These are phyloP conservation scores for Drosophila pseudotalamancana DNA, from an alignment of 2,888 invertebrate species.

Conservation along the genomic window DNA sequence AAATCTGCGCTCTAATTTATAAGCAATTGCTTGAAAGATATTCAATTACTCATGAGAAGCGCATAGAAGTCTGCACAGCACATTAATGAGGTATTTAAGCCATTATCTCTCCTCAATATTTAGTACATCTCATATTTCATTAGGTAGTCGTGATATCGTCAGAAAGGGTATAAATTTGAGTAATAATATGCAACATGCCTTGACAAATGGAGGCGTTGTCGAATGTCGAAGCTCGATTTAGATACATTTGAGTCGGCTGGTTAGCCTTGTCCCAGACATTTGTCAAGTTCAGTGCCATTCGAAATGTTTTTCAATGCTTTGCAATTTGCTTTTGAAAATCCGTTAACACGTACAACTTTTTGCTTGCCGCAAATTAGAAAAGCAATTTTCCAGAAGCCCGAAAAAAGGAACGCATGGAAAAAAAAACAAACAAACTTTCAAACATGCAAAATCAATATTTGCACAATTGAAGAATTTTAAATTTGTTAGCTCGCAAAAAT, in stretches of 20 bases:
- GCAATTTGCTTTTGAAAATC: constrained; percentile 23
- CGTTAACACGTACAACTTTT: constrained; percentile 23
- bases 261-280: constrained; percentile 61
- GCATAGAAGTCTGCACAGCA: too few species aligned
- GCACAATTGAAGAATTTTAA: constrained; percentile 49
- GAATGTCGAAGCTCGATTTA: constrained; percentile 47
- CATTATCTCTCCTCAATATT: too few species aligned
- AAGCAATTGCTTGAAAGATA: too few species aligned
- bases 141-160: background rate
- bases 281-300: constrained; percentile 51
- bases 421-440: constrained; percentile 46
- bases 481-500: constrained; percentile 30
- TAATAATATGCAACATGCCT: constrained; percentile 39
- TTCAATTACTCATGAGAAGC: too few species aligned
- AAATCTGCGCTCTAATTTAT: too few species aligned
- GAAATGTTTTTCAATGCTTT: constrained; percentile 9
- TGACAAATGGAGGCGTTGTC: constrained; percentile 67
- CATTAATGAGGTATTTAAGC: too few species aligned
- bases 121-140: too few species aligned
- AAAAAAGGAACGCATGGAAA: constrained; percentile 3
- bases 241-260: constrained; percentile 31
- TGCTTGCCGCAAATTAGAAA: constrained; percentile 45
- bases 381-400: constrained; percentile 33
- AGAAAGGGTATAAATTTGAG: background rate
- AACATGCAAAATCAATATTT: constrained; percentile 73